phyloP scores from a whole-genome alignment of 1,140 invertebrate species.

The Pogonognathellus flavescens region DNA sequence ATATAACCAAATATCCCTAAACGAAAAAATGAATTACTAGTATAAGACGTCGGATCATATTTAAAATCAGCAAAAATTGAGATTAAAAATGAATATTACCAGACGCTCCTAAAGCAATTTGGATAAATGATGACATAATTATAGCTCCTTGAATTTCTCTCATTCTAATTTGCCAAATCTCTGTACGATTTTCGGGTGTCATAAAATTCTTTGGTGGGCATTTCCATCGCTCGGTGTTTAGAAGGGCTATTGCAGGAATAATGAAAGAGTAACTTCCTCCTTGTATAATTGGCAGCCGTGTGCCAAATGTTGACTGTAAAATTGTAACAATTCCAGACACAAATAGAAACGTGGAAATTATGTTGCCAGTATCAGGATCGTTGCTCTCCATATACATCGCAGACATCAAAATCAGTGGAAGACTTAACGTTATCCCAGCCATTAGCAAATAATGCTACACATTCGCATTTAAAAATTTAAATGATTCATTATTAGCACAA shows the following conservation, averaged over 20 bases:
- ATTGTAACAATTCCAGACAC: constrained; percentile 73
- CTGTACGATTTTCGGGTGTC: neutral
- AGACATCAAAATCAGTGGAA: constrained; percentile 86
- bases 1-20: constrained; percentile 79
- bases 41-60: neutral
- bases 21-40: constrained; percentile 64
- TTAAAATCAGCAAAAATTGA: neutral
- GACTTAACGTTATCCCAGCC: constrained; percentile 87
- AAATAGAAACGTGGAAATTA: constrained; percentile 73
- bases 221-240: constrained; percentile 70
- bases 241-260: constrained; percentile 71
- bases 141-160: constrained; percentile 73
- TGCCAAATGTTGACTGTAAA: constrained; percentile 73
- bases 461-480: neutral
- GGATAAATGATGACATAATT: constrained; percentile 70
- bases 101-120: constrained; percentile 60
- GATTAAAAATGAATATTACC: constrained; percentile 60
- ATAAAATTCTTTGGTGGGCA: constrained; percentile 67
- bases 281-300: constrained; percentile 73
- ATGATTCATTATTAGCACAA: neutral
- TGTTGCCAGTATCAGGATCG: constrained; percentile 69
- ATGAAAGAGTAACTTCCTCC: constrained; percentile 72
- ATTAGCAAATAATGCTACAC: constrained; percentile 87
- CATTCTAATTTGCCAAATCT: constrained; percentile 71
- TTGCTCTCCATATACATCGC: constrained; percentile 71